A percentile compares a stretch with the other conserved stretches of the same genome.
Conservation (phyloP, 1,140 invertebrate species). For the Bombus difficillimus region DNA sequence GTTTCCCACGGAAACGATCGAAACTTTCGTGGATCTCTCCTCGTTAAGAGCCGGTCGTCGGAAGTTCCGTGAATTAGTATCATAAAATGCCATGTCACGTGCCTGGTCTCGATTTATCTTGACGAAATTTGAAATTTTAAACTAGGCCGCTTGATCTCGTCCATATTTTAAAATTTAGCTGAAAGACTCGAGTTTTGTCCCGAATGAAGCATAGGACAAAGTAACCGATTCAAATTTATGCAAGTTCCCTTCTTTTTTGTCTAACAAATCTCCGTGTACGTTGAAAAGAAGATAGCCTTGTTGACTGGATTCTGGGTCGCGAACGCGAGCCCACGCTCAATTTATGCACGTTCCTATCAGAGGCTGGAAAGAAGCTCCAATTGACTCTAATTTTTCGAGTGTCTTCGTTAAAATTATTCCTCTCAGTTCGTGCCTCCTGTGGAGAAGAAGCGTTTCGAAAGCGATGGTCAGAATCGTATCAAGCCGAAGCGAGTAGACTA, state of each 20-base stretch:
- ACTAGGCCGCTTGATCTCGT: not conserved
- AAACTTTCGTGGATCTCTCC: constrained; percentile 13
- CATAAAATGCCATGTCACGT: not conserved
- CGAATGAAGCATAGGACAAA: not conserved
- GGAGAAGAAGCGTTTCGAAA: not conserved
- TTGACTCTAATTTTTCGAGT: constrained; percentile 49
- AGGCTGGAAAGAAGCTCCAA: constrained; percentile 43
- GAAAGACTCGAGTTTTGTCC: not conserved
- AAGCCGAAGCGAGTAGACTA: no score
- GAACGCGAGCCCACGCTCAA: constrained; percentile 41
- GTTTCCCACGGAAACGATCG: not conserved
- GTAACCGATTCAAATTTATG: constrained; percentile 13
- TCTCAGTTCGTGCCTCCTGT: not conserved
- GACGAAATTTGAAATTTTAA: not conserved
- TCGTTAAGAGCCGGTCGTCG: not conserved
- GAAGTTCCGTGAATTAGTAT: constrained; percentile 27
- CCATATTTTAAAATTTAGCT: no score
- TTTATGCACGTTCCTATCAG: constrained; percentile 34
- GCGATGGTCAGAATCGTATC: not conserved
- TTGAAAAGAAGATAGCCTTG: not conserved
- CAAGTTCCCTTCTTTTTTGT: not conserved
- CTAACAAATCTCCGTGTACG: not conserved
- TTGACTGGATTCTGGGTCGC: constrained; percentile 25
- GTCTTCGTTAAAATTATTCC: constrained; percentile 32
- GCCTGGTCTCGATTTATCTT: not conserved